phyloP scores from a whole-genome alignment of 2,797 vertebrate genomes.

The Manis pentadactyla region DNA sequence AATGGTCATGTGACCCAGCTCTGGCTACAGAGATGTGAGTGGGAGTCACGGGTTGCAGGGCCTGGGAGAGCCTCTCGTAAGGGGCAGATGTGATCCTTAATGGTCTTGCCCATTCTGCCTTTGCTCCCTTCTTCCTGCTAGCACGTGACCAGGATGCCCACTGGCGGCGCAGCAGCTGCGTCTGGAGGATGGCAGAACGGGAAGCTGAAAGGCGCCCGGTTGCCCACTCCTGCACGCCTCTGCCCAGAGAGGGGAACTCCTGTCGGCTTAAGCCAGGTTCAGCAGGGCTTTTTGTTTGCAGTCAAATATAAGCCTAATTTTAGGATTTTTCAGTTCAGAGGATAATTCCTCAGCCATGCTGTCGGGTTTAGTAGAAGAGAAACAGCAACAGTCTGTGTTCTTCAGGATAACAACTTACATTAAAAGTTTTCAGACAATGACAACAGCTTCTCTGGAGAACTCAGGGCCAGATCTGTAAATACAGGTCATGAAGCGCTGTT shows the following conservation, averaged over 20 bases:
- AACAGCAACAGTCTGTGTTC: neutral
- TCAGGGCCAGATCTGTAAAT: neutral
- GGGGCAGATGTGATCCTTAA: neutral
- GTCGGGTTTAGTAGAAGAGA: neutral
- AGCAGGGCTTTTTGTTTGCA: neutral
- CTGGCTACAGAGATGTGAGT: neutral
- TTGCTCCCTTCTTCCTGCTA: neutral
- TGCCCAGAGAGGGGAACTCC: neutral
- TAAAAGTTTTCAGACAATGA: neutral
- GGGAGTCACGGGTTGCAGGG: neutral
- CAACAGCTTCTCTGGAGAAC: neutral
- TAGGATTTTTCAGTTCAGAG: neutral
- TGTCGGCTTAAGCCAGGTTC: neutral
- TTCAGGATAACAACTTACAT: neutral
- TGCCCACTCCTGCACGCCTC: neutral
- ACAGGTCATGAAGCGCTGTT: neutral
- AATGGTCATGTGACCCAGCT: neutral
- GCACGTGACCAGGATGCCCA: neutral
- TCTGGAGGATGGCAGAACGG: neutral
- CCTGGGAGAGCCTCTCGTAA: neutral
- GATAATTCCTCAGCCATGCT: neutral
- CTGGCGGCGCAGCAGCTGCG: neutral
- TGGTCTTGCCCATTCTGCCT: neutral
- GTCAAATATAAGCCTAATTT: neutral
- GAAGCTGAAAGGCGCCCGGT: neutral